Base-by-base conservation (phyloP, 2,113 vertebrate genomes). In the Zeus faber region DNA sequence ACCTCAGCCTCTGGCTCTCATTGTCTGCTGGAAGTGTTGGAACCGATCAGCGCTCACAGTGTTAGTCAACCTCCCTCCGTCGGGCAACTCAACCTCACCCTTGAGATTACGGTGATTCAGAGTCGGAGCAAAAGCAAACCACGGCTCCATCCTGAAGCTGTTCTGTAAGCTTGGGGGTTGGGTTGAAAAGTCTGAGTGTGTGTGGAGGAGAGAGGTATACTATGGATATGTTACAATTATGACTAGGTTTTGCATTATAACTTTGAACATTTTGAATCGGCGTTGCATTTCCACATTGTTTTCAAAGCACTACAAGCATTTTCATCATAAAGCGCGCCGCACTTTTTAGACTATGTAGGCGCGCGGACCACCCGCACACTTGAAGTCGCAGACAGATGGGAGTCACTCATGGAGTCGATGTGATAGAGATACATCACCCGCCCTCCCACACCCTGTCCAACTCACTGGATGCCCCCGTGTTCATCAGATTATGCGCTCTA, bases 321-420 rank as follows among this genome's bases (percentile, higher is more conserved):
- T 69, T 55, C 50, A 62, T 73, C 40, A 40, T 45, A 54, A 74
- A 74, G 73, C 37, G 26, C 49, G 51, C 50, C 64, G 2, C 40
- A 70, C 68, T 71, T 54, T 33, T 62, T 51, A 48, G 49, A 69
- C 77, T 79, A 70, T 79, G 74, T 77, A 56, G 73, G 77, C 65
- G 77, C 71, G 75, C 77, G 71, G 72, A 82, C 79, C 62, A 79
- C 71, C 79, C 79, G 74, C 79, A 79, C 76, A 84, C 81, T 82
- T 79, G 70, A 78, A 80, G 76, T 77, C 70, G 77, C 62, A 74
- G 75, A 84, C 77, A 80, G 81, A 81, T 82, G 84, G 81, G 76
- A 81, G 77, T 77, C 69, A 72, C 66, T 77, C 77, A 80, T 68
- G 65, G 65, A 37, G 33, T 73, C n/a, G n/a, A n/a, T 69, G 46